Percentiles rank a stretch among this genome's conserved stretches.
These are phyloP conservation scores for Pemphigus obesinymphae DNA, from an alignment of 1,140 invertebrate species.

Conservation along the genomic window DNA sequence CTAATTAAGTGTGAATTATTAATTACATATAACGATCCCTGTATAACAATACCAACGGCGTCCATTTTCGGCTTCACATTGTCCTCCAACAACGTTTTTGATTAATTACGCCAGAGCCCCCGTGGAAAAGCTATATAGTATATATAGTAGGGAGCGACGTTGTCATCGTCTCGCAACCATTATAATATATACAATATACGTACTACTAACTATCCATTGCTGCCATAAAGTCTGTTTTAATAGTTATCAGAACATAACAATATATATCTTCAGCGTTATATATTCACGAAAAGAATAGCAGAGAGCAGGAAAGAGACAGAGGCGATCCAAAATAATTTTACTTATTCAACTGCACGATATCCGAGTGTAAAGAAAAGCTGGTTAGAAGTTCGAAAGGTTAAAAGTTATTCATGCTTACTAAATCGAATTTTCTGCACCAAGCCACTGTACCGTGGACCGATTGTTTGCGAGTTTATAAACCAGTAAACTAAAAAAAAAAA, in stretches of 20 bases:
- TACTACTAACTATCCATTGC: background rate
- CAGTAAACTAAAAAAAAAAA: background rate
- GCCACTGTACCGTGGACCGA: background rate
- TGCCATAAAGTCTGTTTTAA: slow-evolving; percentile 2
- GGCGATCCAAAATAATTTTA: background rate
- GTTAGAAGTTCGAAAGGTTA: slow-evolving; percentile 23
- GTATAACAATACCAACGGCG: slow-evolving; percentile 22
- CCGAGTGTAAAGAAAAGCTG: background rate
- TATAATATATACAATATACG: background rate
- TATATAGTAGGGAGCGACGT: background rate
- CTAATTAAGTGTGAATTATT: slow-evolving; percentile 42
- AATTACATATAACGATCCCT: slow-evolving; percentile 35
- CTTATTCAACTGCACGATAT: background rate
- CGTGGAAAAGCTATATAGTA: background rate
- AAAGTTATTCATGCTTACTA: background rate
- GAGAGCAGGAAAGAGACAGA: background rate
- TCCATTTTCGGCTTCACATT: background rate
- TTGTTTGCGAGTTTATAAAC: slow-evolving; percentile 20
- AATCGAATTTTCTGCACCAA: slow-evolving; percentile 8
- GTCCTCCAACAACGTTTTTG: slow-evolving; percentile 14
- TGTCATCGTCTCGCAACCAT: background rate
- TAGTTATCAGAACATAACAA: background rate
- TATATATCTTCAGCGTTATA: no score
- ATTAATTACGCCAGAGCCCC: background rate
- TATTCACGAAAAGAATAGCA: background rate